Base-by-base conservation (phyloP, 1,140 invertebrate species). In the Conopomorpha cramerella region DNA sequence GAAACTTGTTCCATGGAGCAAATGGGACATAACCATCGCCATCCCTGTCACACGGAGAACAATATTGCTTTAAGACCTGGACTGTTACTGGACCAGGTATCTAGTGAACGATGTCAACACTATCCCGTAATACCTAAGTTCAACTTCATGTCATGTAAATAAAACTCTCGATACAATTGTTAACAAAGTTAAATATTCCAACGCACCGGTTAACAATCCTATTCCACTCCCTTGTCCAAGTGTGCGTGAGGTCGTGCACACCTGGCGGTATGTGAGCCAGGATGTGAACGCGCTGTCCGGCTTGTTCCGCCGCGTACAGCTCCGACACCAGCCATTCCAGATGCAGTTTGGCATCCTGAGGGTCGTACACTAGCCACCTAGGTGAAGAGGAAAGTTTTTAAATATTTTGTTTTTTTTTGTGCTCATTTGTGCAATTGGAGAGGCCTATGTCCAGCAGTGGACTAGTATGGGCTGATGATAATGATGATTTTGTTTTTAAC, bases 261-360 rank as follows among this genome's bases (percentile, higher is more conserved):
- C 88, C 90, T 1, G 89, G 82, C 0, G 91, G 91, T 33, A 96
- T 86, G 49, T 96, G 94, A 1, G 84, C 84, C 13, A 96, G 59
- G 23, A 96, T 88, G 49, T 95, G 90, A 3, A 94, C 92, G 45
- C 83, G 83, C 54, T 93, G 89, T 1, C 76, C 67, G 6, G 78
- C 79, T 18, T 76, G 51, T 63, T 95, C 92, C 4, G 92, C 88
- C 45, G 83, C 55, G 23, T 84, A 63, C 8, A 95, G 63, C 2
- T 84, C 85, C 11, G 84, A 51, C 1, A 86, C 79, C 8, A 95
- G 56, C 92, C 92, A 95, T 31, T 85, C 70, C 27, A 95, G 73
- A 53, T 94, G 89, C n/a, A 68, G 81, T 44, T 80, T 81, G 2
- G 85, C 82, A 52, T 87, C 85, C 27, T 63, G 43, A 6, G 84